A percentile compares a stretch with the other conserved stretches of the same genome.
Conservation (phyloP, 2,113 vertebrate species). For the Panurus biarmicus region DNA sequence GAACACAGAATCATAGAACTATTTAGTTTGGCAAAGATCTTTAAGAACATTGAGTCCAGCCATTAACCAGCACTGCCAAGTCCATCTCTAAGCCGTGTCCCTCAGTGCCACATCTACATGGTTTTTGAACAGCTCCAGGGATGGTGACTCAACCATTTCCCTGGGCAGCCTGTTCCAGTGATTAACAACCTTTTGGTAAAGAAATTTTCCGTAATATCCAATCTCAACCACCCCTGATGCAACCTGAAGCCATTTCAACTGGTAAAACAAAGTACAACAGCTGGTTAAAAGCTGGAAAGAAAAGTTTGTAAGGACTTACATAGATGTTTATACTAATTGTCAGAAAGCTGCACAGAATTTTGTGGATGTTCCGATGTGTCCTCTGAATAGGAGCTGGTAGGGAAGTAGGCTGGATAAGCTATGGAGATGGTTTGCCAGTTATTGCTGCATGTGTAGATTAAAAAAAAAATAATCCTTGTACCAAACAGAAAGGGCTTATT, state of each 20-base stretch:
- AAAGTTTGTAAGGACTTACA: neutral
- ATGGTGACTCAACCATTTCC: neutral
- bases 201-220: neutral
- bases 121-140: neutral
- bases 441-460: neutral
- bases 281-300: neutral
- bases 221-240: neutral
- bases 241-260: neutral
- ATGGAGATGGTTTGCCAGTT: neutral
- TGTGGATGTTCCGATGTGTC: neutral
- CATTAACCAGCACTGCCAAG: neutral
- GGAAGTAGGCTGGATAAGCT: neutral
- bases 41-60: neutral
- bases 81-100: neutral
- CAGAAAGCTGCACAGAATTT: neutral
- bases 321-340: neutral
- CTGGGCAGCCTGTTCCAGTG: neutral
- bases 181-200: neutral
- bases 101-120: neutral
- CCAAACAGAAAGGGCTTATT: neutral
- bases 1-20: neutral
- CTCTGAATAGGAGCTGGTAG: neutral
- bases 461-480: neutral
- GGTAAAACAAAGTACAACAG: neutral
- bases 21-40: neutral